phyloP scores from a whole-genome alignment of 2,113 vertebrate genomes.

The Mormoops blainvillei region DNA sequence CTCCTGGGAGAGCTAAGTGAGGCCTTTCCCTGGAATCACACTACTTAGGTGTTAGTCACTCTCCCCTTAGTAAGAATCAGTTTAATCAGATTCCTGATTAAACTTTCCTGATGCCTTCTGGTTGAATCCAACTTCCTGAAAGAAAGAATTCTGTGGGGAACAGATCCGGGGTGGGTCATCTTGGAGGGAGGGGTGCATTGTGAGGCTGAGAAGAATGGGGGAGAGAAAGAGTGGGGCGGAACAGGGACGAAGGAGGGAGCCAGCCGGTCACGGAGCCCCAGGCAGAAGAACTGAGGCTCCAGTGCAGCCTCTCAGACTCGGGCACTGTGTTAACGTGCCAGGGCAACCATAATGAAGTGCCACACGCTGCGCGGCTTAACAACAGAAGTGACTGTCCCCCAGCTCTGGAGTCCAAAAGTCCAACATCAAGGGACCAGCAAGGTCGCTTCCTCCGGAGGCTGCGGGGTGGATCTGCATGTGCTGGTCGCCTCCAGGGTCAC shows the following conservation, averaged over 20 bases:
- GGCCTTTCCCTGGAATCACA: neutral
- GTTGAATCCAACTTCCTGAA: neutral
- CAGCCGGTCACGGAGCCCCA: neutral
- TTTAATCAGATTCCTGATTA: neutral
- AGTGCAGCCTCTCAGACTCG: neutral
- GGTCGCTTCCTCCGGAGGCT: neutral
- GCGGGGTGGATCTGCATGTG: accelerated
- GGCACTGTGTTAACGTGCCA: neutral
- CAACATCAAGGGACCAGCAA: accelerated
- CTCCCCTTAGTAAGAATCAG: neutral
- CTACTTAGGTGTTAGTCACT: neutral
- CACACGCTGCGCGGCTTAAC: neutral
- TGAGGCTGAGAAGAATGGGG: neutral
- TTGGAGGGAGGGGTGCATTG: neutral
- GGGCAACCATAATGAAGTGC: neutral
- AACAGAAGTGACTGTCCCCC: accelerated
- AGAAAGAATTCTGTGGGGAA: neutral
- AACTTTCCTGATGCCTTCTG: neutral
- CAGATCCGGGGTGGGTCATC: too few species aligned
- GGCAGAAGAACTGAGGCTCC: neutral
- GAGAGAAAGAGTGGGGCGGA: neutral
- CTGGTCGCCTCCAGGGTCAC: accelerated
- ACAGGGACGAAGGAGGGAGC: neutral
- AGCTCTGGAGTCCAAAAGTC: neutral
- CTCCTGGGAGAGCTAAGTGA: neutral